phyloP scores from a whole-genome alignment of 2,113 vertebrate species.

The Apteryx owenii region DNA sequence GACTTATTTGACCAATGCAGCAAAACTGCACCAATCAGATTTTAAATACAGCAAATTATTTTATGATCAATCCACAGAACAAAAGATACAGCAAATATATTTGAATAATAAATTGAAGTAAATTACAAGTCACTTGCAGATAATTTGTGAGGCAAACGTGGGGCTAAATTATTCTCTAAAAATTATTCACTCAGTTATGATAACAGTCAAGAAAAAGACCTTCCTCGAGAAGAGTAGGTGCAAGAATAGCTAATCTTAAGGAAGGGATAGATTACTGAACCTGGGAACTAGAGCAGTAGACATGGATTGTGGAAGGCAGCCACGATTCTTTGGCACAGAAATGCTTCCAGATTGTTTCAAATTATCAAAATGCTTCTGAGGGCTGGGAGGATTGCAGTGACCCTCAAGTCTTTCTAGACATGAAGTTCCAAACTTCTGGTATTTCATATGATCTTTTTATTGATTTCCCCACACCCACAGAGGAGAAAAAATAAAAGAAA shows the following conservation, averaged over 20 bases:
- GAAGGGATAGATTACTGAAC: neutral
- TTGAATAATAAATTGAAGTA: neutral
- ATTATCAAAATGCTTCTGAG: conserved; percentile 23
- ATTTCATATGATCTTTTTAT: neutral
- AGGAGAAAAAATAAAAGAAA: neutral
- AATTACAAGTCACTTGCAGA: neutral
- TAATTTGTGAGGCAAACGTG: neutral
- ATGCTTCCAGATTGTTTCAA: conserved; percentile 50
- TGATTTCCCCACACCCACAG: neutral
- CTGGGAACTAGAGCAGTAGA: neutral
- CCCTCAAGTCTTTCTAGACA: conserved; percentile 4
- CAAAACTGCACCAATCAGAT: neutral
- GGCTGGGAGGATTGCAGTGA: neutral
- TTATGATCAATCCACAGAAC: neutral
- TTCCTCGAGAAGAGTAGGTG: neutral
- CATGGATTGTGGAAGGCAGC: neutral
- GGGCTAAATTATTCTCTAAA: neutral
- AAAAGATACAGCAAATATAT: neutral
- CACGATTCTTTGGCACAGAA: conserved; percentile 32
- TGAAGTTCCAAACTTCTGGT: neutral
- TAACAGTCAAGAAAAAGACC: neutral
- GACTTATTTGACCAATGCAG: neutral
- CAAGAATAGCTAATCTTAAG: neutral
- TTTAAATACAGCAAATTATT: neutral
- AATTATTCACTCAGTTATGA: neutral